A percentile compares a stretch with the other conserved stretches of the same genome.
Conservation (phyloP, 2,113 vertebrate species). For the Aix galericulata region DNA sequence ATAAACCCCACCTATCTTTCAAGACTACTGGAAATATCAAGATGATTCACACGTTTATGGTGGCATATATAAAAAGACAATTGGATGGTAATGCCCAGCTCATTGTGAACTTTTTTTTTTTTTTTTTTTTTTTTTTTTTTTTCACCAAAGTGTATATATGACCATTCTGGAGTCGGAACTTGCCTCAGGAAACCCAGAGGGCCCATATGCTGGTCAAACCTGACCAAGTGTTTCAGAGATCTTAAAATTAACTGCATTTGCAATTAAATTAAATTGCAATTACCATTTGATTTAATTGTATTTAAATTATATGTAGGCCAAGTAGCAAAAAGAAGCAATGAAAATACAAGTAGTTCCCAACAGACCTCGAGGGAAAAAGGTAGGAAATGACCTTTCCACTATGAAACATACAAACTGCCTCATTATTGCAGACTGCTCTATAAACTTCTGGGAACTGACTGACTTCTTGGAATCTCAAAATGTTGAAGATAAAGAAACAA, state of each 20-base stretch:
- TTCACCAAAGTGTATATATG: background rate
- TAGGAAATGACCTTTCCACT: background rate
- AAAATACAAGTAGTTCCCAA: background rate
- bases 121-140: background rate
- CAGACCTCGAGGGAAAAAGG: background rate
- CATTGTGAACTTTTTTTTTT: background rate
- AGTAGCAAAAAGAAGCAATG: background rate
- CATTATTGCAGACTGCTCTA: background rate
- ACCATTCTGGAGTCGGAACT: background rate
- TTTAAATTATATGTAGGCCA: background rate
- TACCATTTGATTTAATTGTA: slow-evolving; percentile 6
- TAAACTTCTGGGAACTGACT: background rate
- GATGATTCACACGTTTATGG: background rate
- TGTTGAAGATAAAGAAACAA: background rate
- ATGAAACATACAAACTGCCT: background rate
- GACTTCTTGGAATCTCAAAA: background rate
- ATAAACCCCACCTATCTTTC: background rate
- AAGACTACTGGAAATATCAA: background rate
- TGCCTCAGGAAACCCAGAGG: background rate
- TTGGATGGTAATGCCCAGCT: background rate
- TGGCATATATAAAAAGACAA: background rate
- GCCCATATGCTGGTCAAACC: background rate
- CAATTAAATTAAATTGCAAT: slow-evolving; percentile 18
- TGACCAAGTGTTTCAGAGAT: background rate
- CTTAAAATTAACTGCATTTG: background rate